Evolutionary conservation across 2,797 vertebrate species (phyloP), one percentile per base, ranked within the genome.

Genomic region (Melanotaenia trifasciata): DNA sequence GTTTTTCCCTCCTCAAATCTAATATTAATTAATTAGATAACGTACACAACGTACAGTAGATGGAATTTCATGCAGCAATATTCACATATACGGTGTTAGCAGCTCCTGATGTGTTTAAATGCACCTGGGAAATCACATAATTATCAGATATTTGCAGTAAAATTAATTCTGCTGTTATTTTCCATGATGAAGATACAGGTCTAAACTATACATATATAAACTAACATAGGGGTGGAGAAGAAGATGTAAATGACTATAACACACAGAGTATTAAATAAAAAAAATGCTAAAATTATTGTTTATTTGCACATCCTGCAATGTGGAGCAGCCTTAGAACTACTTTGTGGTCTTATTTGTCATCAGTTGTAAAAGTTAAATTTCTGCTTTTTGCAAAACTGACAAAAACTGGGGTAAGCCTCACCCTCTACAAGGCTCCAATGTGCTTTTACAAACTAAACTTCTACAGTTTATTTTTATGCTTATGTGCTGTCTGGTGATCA

Each of bases 1-100:
- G 1, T 62, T 73, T 58, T 51, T 63, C 30, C 70, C 54, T 30
- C 33, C 50, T 40, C 30, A 76, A 36, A 40, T 30, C 36, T 50
- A 3, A 40, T 16, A 14, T 40, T 3, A 66, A 20, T 14, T 18
- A 59, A 32, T 56, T 64, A 62, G 9, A 70, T 22, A 53, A 64
- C 58, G 76, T 11, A 65, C 18, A 30, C 28, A 30, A 30, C 4
- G 40, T 3, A 45, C 58, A 11, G 24, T 5, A 24, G 32, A 38
- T 59, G 32, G 36, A 63, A 45, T 16, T 64, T 36, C 14, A 62
- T 33, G 10, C 6, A 56, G 16, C 9, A 56, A n/a, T 35, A 24
- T 3, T 24, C 18, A 28, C 62, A 20, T 51, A 28, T 53, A 65
- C 5, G 20, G 30, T 18, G 33, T 51, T 9, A 22, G 9, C 50